Evolutionary conservation across 2,113 vertebrate genomes (phyloP), one percentile per base, ranked within the genome.

Genomic region (Phocoena phocoena): DNA sequence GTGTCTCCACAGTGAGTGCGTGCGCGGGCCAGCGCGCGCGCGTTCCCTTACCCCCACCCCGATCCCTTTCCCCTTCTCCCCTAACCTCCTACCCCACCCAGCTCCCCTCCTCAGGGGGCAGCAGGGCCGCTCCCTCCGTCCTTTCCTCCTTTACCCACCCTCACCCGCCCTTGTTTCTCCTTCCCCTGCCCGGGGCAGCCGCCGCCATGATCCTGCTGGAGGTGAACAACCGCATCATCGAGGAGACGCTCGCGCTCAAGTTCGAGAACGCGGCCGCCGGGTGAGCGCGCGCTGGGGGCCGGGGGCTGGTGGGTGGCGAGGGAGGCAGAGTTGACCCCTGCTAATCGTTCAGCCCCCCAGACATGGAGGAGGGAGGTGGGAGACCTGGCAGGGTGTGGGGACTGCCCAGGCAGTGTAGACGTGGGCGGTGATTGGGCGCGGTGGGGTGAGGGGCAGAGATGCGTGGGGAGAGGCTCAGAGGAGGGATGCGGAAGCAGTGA

Each of bases 211-310:
- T 99, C 99, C 99, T 99, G 98, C 98, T 99, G 98, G 99, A 99
- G 99, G 99, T 99, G 97, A 99, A 99, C 98, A 99, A 99, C 99
- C 99, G 99, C 96, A 99, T 99, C 97, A 99, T 99, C 97, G 99
- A 99, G 98, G 99, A 99, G 99, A 99, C 99, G 97, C 98, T 99
- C 98, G 96, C 98, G 96, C 98, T 99, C 96, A 99, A 99, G 99
- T 99, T 99, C 97, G 99, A 99, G 97, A 99, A 99, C 98, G 99
- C 99, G 74, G 99, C 99, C 88, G 99, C 99, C 95, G 99, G 99
- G 99, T 99, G 99, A 99, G 99, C 95, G 93, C 84, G 96, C 53
- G 31, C 17, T n/a, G 20, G 86, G 85, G 76, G 62, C 41, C 36
- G 14, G 82, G 85, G 76, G 62, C 41, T 33, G 14, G 85, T 18